Base-by-base conservation (phyloP, 1,140 invertebrate genomes). In the Coenobita brevimanus region DNA sequence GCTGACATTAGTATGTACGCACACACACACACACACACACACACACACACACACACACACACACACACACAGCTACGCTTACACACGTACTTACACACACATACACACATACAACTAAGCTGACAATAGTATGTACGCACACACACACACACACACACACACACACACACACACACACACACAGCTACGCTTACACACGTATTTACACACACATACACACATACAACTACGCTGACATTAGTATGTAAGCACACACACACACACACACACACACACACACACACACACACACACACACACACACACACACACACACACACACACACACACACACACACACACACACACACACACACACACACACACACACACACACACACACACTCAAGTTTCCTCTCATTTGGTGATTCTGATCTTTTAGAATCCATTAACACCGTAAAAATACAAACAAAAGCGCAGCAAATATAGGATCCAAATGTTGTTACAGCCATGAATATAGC, bases 311-410 rank as follows among this genome's bases (percentile, higher is more conserved):
- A 69, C 27, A 69, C 27, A 69, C 27, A 69, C 27, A 69, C 27
- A 69, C 27, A 69, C 27, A 69, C 27, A 69, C 27, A 69, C 27
- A 69, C 27, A 69, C 27, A 69, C 64, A 69, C 27, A 69, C 64
- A 69, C 27, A 69, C 64, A 69, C 27, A 69, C 64, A 69, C 27
- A 69, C 64, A 69, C 27, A 69, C 64, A 69, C 27, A 69, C 64
- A 69, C 27, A 69, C 64, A 69, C 27, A 69, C 64, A 69, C 27
- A 69, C 64, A 69, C 27, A 69, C 64, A 69, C 27, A 69, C 64
- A 69, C 27, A 27, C 64, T 69, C 64, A 69, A 69, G 15, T 69
- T 69, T 27, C 64, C 27, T 10, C 27, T 69, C 64, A 69, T 69
- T 17, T 27, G 15, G 10, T 27, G 27, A 69, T 17, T 10, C 15